Base-by-base conservation (phyloP, 2,113 vertebrate genomes). In the Psophia crepitans region DNA sequence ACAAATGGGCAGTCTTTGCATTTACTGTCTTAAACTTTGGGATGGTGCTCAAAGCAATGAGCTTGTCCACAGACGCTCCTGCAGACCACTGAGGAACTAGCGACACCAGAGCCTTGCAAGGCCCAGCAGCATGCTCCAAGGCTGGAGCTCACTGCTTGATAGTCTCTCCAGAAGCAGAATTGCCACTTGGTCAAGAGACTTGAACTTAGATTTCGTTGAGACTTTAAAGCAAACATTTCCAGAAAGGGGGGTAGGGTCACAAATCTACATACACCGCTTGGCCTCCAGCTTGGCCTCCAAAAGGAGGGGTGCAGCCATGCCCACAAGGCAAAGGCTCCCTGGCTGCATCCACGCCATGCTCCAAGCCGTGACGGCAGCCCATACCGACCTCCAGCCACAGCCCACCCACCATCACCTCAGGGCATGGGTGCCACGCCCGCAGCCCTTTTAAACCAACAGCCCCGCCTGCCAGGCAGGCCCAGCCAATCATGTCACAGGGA, bases 361-460 rank as follows among this genome's bases (percentile, higher is more conserved):
- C 5, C 1, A 4, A 44, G 12, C 22, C 1, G 3, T 8, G 3
- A 33, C 2, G 1, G 2, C 24, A 51, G 14, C 39, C 22, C 28
- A 17, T 11, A 2, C n/a, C n/a, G 4, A 16, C 14, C 3, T 13
- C 8, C 1, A 3, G 0, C 11, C 3, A 4, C 30, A 9, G 2
- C 3, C 4, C 41, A 3, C 0, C 44, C 0, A 0, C 35, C n/a
- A 6, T 8, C 0, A 0, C 28, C 54, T 39, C 41, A 26, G 26
- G 8, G 14, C 27, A 17, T 18, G 37, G 4, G 1, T 0, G 4
- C 12, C 0, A 0, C 0, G 1, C 24, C 54, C 1, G 0, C 35
- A 5, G 35, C 22, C 44, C 4, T 54, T 64, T 75, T 24, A 4
- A 16, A 39, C 1, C 22, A 5, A 15, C 6, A 43, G 48, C 43